A percentile compares a stretch with the other conserved stretches of the same genome.
Evolutionary conservation across 2,113 vertebrate genomes (phyloP).

Genomic region (Phaethornis superciliosus): DNA sequence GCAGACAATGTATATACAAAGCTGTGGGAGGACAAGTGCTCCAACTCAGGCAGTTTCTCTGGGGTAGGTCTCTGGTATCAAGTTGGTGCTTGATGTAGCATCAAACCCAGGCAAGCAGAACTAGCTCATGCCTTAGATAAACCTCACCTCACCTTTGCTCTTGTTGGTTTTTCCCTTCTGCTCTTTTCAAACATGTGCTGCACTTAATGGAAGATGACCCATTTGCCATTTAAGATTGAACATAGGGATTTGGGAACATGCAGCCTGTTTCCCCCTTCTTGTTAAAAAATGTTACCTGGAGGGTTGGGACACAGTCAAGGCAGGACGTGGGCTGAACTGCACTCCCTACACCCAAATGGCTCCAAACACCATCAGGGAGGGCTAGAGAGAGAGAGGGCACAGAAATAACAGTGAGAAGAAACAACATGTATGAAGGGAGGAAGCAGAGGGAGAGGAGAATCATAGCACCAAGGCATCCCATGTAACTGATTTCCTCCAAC

Average conservation of each 20-base stretch:
- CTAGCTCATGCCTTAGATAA: not conserved
- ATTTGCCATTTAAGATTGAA: not conserved
- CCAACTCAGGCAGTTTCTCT: not conserved
- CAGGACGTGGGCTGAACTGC: not conserved
- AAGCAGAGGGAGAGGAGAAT: not conserved
- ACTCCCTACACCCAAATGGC: fast-evolving
- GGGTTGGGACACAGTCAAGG: not conserved
- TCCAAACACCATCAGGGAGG: not conserved
- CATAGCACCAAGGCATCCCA: not conserved
- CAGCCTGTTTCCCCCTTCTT: fast-evolving
- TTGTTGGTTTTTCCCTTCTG: fast-evolving
- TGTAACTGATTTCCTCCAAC: not conserved
- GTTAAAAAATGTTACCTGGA: not conserved
- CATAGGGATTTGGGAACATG: not conserved
- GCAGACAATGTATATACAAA: not conserved
- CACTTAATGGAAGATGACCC: not conserved
- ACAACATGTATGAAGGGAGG: not conserved
- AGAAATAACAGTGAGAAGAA: not conserved
- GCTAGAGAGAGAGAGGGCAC: not conserved
- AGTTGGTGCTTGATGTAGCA: not conserved
- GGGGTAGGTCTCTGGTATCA: not conserved
- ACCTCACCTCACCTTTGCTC: fast-evolving
- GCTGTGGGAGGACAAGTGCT: not conserved
- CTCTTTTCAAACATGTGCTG: not conserved
- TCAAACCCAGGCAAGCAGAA: not conserved